Base-by-base conservation (phyloP, 2,113 vertebrate genomes). In the Telmatochromis sp. region DNA sequence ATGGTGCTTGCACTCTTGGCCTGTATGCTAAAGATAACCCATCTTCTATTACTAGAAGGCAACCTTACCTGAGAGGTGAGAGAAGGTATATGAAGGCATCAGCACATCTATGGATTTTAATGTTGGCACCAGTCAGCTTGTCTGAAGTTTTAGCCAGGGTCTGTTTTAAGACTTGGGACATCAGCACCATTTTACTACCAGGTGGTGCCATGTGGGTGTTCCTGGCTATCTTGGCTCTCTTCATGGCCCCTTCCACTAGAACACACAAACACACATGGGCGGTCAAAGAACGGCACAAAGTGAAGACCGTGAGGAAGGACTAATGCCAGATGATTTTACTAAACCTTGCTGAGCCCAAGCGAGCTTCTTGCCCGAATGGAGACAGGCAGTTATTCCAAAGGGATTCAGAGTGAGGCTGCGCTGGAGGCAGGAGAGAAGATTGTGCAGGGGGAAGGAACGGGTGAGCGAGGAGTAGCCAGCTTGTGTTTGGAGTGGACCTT, bases 81-180 rank as follows among this genome's bases (percentile, higher is more conserved):
- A 99, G 97, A 1, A 99, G 97, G 90, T 99, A 99, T 55, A 99
- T 97, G 91, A 98, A 99, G 84, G 98, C 97, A 19, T 99, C 97
- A 0, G 96, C 97, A 95, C 99, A 99, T 45, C 97, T 95, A 94
- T 98, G 97, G 90, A 99, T 97, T 82, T 97, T 98, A 58, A 99
- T 81, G 2, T 98, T 98, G 70, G 98, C 96, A 1, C 97, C 97
- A 2, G 96, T 96, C 93, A 99, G 91, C 60, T 97, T 98, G 84
- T 98, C 97, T 0, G 98, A 99, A 90, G 98, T 98, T 95, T 98
- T 99, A 79, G 99, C 99, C 94, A 99, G 83, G 0, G 99, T 99
- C 95, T 99, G 98, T 86, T 96, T 98, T 93, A 97, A 97, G 47
- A 99, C 97, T 63, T 99, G 98, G 42, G 97, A 99, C 98, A 99